phyloP scores from a whole-genome alignment of 30 jellyfish, hydroid and myxozoan species.

The Hydra vulgaris region DNA sequence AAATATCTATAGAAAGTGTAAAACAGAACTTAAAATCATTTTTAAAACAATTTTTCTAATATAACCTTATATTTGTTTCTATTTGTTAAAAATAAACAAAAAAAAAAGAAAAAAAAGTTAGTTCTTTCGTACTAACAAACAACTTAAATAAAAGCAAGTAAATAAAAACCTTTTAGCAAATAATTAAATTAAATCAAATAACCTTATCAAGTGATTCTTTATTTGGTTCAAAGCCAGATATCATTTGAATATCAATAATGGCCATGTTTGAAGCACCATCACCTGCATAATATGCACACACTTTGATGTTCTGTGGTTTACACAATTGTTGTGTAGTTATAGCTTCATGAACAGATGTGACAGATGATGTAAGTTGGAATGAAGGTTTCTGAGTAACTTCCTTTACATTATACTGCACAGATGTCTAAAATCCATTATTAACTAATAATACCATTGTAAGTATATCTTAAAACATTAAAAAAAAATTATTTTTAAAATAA shows the following conservation, averaged over 20 bases:
- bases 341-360: not conserved
- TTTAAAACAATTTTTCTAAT: too few species aligned
- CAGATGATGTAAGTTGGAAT: constrained; percentile 13
- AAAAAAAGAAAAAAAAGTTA: too few species aligned
- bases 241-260: constrained; percentile 55
- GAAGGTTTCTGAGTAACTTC: constrained; percentile 39
- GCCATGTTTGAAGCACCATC: constrained; percentile 83
- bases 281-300: constrained; percentile 52
- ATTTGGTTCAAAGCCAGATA: constrained; percentile 67
- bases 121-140: too few species aligned
- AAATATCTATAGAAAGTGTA: too few species aligned
- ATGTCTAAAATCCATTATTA: constrained; percentile 24
- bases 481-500: too few species aligned
- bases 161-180: too few species aligned
- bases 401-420: constrained; percentile 45
- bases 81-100: too few species aligned
- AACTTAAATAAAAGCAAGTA: too few species aligned
- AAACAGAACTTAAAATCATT: too few species aligned
- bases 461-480: too few species aligned
- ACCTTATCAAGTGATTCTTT: constrained; percentile 46
- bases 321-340: constrained; percentile 12
- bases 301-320: constrained; percentile 39
- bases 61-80: too few species aligned
- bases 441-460: not conserved
- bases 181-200: too few species aligned